Percentiles rank a stretch among this genome's conserved stretches.
phyloP scores from a whole-genome alignment of 2,888 invertebrate species.

The Ophonus ardosiacus region DNA sequence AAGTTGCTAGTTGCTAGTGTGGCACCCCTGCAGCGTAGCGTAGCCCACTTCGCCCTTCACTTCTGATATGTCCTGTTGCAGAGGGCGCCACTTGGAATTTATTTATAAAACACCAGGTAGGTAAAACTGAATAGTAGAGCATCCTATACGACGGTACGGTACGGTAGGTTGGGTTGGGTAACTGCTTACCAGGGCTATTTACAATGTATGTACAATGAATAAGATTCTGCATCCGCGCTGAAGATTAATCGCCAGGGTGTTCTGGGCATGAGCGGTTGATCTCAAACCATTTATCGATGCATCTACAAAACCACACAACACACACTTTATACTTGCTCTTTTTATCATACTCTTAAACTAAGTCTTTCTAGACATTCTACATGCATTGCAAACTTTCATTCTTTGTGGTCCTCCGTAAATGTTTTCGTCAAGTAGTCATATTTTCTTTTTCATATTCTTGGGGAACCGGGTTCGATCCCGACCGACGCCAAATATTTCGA shows the following conservation, averaged over 20 bases:
- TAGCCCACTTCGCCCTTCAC: not conserved
- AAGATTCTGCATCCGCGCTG: not conserved
- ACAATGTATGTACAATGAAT: slow-evolving; percentile 58
- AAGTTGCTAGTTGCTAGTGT: slow-evolving; percentile 49
- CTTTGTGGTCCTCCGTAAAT: too few relatives aligned
- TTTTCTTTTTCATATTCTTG: too few relatives aligned
- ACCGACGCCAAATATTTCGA: too few relatives aligned
- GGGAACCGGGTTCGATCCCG: too few relatives aligned
- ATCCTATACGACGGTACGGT: slow-evolving; percentile 59
- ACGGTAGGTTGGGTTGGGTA: too few relatives aligned
- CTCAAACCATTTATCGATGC: slow-evolving; percentile 99
- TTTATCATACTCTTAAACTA: too few relatives aligned
- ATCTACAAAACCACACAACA: slow-evolving; percentile 79
- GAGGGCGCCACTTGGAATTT: slow-evolving; percentile 1
- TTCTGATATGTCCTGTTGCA: not conserved
- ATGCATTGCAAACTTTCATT: too few relatives aligned
- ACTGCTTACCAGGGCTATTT: slow-evolving; percentile 62
- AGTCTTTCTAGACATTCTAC: too few relatives aligned
- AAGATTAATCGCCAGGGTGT: slow-evolving; percentile 94
- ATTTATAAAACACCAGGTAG: slow-evolving; percentile 37
- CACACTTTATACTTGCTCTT: not conserved
- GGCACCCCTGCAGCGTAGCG: not conserved
- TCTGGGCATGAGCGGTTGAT: slow-evolving; percentile 99
- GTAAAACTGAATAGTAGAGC: slow-evolving; percentile 37
- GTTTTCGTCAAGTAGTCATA: too few relatives aligned